Evolutionary conservation across 2,888 invertebrate species (phyloP).

Genomic region (Aspidiotus destructor): DNA sequence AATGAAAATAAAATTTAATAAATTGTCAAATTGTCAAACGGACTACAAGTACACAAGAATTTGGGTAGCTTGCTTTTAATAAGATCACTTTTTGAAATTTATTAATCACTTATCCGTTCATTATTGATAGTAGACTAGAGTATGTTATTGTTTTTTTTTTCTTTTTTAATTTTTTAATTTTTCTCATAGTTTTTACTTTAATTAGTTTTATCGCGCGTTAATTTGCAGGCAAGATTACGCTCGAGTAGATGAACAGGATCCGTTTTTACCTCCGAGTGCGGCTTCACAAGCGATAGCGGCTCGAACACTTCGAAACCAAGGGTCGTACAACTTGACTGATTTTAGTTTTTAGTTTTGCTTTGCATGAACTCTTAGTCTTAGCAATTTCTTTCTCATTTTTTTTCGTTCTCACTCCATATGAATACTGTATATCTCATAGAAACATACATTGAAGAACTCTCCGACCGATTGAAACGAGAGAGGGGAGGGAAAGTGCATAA

Average conservation of each 20-base stretch:
- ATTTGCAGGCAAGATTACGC: constrained; percentile 60
- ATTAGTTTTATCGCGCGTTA: constrained; percentile 14
- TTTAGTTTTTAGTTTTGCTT: constrained; percentile 32
- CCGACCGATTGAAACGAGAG: no score
- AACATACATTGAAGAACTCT: no score
- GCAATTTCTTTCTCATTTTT: no score
- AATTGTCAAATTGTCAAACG: background rate
- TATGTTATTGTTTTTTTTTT: background rate
- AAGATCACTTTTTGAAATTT: background rate
- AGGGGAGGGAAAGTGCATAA: no score
- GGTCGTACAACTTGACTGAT: constrained; percentile 51
- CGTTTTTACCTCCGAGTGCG: constrained; percentile 55
- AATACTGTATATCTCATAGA: no score
- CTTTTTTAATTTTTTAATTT: background rate
- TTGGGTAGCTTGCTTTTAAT: background rate
- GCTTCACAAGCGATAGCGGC: constrained; percentile 53
- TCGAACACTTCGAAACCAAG: constrained; percentile 58
- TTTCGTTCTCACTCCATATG: no score
- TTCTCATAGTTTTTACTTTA: background rate
- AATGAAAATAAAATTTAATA: background rate
- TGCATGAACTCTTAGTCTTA: no score
- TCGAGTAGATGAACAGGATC: constrained; percentile 76
- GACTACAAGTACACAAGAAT: background rate
- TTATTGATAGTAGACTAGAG: background rate
- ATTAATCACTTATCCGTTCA: background rate